phyloP scores from a whole-genome alignment of 2,888 invertebrate species.

The Sarcophaga rosellei region DNA sequence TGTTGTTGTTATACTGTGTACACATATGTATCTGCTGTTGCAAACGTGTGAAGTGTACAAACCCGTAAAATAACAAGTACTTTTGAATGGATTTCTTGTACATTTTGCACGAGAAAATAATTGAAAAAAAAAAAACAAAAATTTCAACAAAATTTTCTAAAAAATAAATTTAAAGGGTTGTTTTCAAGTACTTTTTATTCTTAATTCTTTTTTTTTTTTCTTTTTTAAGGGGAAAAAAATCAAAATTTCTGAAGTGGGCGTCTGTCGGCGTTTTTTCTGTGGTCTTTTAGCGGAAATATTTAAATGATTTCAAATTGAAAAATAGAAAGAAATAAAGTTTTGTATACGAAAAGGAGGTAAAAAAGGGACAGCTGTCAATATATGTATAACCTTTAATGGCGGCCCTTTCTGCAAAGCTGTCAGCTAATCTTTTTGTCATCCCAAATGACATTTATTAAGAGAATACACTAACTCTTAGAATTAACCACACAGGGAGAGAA shows the following conservation, averaged over 20 bases:
- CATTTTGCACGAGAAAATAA: not conserved
- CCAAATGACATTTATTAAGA: no score
- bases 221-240: conserved; percentile 38
- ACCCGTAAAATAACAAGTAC: not conserved
- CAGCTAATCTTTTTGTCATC: no score
- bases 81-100: not conserved
- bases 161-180: conserved; percentile 50
- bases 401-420: no score
- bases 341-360: not conserved
- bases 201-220: conserved; percentile 3
- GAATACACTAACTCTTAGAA: no score
- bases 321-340: conserved; percentile 13
- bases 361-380: not conserved
- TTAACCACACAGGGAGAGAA: no score
- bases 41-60: not conserved
- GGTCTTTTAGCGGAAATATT: conserved; percentile 52
- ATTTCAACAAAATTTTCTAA: not conserved
- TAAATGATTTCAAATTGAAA: conserved; percentile 24
- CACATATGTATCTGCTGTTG: not conserved
- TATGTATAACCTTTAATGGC: not conserved
- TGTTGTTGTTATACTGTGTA: not conserved
- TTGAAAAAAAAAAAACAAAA: not conserved
- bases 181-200: conserved; percentile 18
- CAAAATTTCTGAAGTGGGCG: conserved; percentile 54
- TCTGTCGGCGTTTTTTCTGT: conserved; percentile 31